These are phyloP conservation scores for Phocoena phocoena DNA, from an alignment of 2,113 vertebrate species.

Conservation along the genomic window DNA sequence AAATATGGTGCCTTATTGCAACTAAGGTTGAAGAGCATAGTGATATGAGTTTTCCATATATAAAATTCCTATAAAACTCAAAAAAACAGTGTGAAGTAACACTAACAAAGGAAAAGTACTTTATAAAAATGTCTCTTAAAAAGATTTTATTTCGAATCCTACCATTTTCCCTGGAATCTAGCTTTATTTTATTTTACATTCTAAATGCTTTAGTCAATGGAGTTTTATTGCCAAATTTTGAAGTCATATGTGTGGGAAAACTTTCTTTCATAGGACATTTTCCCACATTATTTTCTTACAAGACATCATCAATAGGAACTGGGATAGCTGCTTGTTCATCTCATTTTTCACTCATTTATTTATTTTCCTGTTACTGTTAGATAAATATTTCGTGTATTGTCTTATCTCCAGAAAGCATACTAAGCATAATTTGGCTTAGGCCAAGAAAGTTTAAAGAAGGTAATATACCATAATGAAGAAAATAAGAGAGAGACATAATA, in stretches of 20 bases:
- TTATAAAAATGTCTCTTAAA: not conserved
- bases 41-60: not conserved
- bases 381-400: not conserved
- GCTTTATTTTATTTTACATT: not conserved
- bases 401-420: not conserved
- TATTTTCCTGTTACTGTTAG: slow-evolving; percentile 34
- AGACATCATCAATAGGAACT: not conserved
- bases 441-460: not conserved
- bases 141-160: not conserved
- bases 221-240: not conserved
- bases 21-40: not conserved
- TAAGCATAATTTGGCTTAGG: not conserved
- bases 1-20: not conserved
- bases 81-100: not conserved
- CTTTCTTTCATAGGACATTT: not conserved
- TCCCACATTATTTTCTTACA: slow-evolving; percentile 38
- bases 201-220: not conserved
- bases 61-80: not conserved
- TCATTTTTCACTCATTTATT: not conserved
- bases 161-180: not conserved
- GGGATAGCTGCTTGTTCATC: not conserved
- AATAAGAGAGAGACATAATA: not conserved
- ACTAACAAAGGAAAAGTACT: not conserved
- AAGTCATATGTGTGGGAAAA: not conserved
- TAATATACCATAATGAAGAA: not conserved